Evolutionary conservation across 2,888 invertebrate species (phyloP), one percentile per base, ranked within the genome.

Genomic region (Diploptera punctata): DNA sequence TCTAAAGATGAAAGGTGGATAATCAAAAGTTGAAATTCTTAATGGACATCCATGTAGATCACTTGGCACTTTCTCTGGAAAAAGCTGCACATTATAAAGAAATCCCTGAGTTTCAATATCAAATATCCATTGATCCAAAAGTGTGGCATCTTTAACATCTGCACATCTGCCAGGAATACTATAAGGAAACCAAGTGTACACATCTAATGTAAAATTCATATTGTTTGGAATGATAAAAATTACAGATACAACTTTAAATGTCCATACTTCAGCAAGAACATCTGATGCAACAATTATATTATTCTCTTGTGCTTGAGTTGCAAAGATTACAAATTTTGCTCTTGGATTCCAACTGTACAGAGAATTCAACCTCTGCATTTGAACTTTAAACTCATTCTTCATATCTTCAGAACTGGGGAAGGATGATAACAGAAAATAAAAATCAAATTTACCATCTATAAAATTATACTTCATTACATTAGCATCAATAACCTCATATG

Each of bases 331-430:
- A n/a, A 57, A 65, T 24, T 43, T 65, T 33, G 44, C 21, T 33
- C 44, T 9, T 38, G 43, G 18, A 65, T 65, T 65, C 65, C 65
- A 65, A n/a, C n/a, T n/a, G n/a, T n/a, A n/a, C n/a, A n/a, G n/a
- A n/a, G n/a, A n/a, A n/a, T n/a, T n/a, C n/a, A n/a, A n/a, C n/a
- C n/a, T n/a, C n/a, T n/a, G n/a, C n/a, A n/a, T n/a, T n/a, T n/a
- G n/a, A n/a, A n/a, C n/a, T n/a, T n/a, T n/a, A n/a, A n/a, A n/a
- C n/a, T n/a, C n/a, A n/a, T n/a, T n/a, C n/a, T n/a, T n/a, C n/a
- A n/a, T n/a, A n/a, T n/a, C n/a, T n/a, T n/a, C n/a, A n/a, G n/a
- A n/a, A n/a, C n/a, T n/a, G n/a, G n/a, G n/a, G n/a, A n/a, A n/a
- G n/a, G n/a, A n/a, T n/a, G n/a, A n/a, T n/a, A n/a, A n/a, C n/a